phyloP scores from a whole-genome alignment of 2,888 invertebrate genomes.

The Spilarctia lutea region DNA sequence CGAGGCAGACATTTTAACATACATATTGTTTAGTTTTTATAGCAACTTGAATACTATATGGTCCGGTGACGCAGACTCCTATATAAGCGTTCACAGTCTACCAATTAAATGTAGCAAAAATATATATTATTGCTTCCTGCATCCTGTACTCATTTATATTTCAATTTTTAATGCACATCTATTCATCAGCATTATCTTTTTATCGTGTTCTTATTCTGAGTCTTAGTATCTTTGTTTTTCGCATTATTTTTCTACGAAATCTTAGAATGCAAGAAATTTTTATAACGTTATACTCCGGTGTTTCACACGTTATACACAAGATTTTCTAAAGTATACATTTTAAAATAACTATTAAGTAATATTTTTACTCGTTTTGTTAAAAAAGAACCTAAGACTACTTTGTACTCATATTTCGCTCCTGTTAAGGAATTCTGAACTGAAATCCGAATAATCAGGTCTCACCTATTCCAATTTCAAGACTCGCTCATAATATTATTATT shows the following conservation, averaged over 20 bases:
- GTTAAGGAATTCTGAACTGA: background rate
- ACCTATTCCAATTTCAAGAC: background rate
- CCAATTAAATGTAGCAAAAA: slow-evolving; percentile 1
- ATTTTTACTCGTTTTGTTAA: background rate
- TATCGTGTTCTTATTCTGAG: background rate
- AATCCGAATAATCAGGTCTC: background rate
- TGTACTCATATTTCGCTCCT: background rate
- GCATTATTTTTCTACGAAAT: background rate
- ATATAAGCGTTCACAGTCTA: background rate
- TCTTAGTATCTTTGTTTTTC: background rate
- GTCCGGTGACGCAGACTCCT: background rate
- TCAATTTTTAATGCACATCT: background rate
- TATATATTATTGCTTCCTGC: background rate
- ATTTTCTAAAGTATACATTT: too few relatives aligned
- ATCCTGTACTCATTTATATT: background rate
- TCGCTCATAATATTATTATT: background rate
- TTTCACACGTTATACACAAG: too few relatives aligned
- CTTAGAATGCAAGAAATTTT: too few relatives aligned
- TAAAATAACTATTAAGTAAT: background rate
- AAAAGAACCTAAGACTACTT: background rate
- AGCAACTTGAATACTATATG: background rate
- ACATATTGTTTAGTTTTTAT: background rate
- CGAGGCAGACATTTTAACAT: background rate
- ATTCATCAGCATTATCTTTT: background rate
- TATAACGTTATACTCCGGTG: too few relatives aligned